A percentile compares a stretch with the other conserved stretches of the same genome.
Evolutionary conservation across 2,113 vertebrate genomes (phyloP).

Genomic region (Dermatemys mawii): DNA sequence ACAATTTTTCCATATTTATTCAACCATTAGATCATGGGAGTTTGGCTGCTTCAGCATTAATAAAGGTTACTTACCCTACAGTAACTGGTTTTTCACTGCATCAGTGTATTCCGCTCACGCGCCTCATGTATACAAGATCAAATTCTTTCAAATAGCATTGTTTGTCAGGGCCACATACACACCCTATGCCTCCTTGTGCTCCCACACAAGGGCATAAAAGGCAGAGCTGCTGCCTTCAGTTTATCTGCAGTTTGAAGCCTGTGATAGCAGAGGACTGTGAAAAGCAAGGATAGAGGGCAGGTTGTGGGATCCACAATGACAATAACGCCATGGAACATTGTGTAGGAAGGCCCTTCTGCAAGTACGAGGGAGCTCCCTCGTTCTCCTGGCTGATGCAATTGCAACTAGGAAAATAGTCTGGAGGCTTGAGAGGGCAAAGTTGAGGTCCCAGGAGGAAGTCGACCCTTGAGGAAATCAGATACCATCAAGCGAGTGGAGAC

Average conservation of each 20-base stretch:
- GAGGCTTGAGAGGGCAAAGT: neutral
- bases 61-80: neutral
- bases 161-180: neutral
- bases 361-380: neutral
- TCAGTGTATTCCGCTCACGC: neutral
- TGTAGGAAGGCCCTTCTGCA: neutral
- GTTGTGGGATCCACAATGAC: neutral
- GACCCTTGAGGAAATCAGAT: neutral
- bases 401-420: neutral
- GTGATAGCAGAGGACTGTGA: neutral
- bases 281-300: neutral
- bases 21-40: constrained; percentile 17
- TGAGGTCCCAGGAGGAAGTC: neutral
- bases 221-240: neutral
- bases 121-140: neutral
- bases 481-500: neutral
- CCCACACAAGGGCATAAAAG: neutral
- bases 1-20: constrained; percentile 28
- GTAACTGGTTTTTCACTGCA: neutral
- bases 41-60: neutral
- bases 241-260: neutral
- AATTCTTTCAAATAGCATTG: neutral
- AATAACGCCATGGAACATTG: neutral
- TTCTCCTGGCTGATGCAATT: neutral
- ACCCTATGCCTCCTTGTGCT: neutral